Conservation (phyloP, 2,113 vertebrate genomes). For the Sisor rabdophorus region DNA sequence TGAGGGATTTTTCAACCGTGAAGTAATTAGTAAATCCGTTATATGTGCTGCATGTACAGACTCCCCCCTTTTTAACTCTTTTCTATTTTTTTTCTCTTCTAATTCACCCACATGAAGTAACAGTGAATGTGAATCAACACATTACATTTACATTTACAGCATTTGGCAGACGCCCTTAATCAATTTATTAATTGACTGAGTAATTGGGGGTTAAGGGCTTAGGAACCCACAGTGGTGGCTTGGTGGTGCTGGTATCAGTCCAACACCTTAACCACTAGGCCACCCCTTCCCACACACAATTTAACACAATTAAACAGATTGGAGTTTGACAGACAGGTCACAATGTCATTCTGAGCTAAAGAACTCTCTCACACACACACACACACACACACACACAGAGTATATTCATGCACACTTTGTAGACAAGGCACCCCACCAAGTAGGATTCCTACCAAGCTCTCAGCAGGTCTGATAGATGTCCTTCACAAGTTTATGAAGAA, state of each 20-base stretch:
- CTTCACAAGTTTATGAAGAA: conserved; percentile 3
- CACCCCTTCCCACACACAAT: too few species aligned
- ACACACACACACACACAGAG: too few species aligned
- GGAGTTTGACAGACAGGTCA: conserved; percentile 34
- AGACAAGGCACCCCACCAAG: conserved; percentile 16
- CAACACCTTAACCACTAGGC: too few species aligned
- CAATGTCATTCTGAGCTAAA: conserved; percentile 65
- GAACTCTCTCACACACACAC: too few species aligned
- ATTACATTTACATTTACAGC: too few species aligned
- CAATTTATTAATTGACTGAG: too few species aligned
- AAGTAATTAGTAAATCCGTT: conserved; percentile 33
- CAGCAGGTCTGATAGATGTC: conserved; percentile 17
- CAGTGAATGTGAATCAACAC: conserved; percentile 33
- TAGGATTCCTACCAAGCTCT: background rate
- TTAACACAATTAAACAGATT: too few species aligned
- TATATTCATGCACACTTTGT: background rate
- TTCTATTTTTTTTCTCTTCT: conserved; percentile 37
- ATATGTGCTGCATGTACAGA: background rate
- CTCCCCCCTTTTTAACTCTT: conserved; percentile 21
- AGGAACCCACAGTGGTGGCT: too few species aligned
- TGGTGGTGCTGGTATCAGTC: too few species aligned
- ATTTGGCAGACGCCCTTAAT: too few species aligned
- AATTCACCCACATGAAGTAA: conserved; percentile 72
- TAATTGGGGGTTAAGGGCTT: too few species aligned
- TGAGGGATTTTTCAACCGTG: conserved; percentile 10